Conservation (phyloP, 2,113 vertebrate species). For the Serinus canaria region DNA sequence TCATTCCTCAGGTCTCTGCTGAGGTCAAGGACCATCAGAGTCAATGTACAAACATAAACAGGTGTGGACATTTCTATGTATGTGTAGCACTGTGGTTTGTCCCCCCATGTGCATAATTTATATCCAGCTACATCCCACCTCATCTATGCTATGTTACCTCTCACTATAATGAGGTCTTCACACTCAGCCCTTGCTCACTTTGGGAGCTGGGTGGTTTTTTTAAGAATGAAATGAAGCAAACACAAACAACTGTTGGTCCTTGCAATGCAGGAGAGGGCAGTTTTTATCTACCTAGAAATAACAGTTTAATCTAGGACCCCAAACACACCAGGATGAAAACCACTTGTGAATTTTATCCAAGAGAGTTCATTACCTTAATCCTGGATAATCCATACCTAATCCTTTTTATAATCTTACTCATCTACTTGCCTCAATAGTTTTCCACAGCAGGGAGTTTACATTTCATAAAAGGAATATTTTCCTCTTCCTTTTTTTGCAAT, state of each 20-base stretch:
- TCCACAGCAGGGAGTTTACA: conserved; percentile 12
- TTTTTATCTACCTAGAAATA: neutral
- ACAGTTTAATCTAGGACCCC: neutral
- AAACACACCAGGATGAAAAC: conserved; percentile 13
- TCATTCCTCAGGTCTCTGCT: neutral
- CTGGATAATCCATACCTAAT: conserved; percentile 55
- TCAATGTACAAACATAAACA: too few relatives aligned
- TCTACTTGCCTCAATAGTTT: conserved; percentile 51
- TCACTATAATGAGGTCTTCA: neutral
- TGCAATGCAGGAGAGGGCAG: neutral
- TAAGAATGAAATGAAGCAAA: neutral
- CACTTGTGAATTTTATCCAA: conserved; percentile 42
- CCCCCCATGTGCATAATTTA: neutral
- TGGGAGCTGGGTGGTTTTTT: neutral
- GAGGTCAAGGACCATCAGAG: neutral
- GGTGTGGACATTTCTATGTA: rapidly evolving
- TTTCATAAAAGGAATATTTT: conserved; percentile 35
- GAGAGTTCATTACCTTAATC: conserved; percentile 50
- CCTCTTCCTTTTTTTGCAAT: neutral
- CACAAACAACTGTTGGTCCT: neutral
- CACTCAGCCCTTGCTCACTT: neutral
- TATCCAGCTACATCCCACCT: neutral
- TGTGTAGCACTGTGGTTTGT: rapidly evolving
- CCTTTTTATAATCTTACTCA: conserved; percentile 56
- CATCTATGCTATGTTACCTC: neutral